Conservation (phyloP, 1,140 invertebrate genomes). For the Meloidogyne exigua region DNA sequence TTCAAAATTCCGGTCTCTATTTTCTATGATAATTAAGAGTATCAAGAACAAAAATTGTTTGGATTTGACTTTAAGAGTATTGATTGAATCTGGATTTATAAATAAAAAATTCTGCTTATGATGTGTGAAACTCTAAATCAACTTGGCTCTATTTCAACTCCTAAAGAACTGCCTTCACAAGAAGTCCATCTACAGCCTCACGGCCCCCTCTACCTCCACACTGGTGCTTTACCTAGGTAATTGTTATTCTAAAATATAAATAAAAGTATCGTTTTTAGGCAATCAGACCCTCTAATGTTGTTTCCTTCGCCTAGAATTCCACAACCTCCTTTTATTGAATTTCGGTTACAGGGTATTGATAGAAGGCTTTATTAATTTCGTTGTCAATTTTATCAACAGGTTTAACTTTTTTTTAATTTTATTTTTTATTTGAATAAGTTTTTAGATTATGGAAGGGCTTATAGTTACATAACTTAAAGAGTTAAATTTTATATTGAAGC, state of each 20-base stretch:
- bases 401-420: neutral
- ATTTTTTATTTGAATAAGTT: no score
- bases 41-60: no score
- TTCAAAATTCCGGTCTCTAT: no score
- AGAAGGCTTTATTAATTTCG: conserved; percentile 33
- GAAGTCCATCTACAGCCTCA: conserved; percentile 11
- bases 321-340: conserved; percentile 42
- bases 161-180: neutral
- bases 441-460: no score
- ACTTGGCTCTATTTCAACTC: neutral
- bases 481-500: no score
- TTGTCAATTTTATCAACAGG: conserved; percentile 23
- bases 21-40: no score
- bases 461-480: no score
- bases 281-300: conserved; percentile 11
- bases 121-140: neutral
- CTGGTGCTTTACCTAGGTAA: conserved; percentile 17
- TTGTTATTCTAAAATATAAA: neutral
- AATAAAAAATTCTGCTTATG: no score
- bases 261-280: neutral
- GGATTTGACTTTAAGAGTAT: no score
- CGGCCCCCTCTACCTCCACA: conserved; percentile 4
- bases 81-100: no score
- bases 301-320: conserved; percentile 25
- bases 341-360: conserved; percentile 40